phyloP scores from a whole-genome alignment of 2,113 vertebrate species.

The Cairina moschata region DNA sequence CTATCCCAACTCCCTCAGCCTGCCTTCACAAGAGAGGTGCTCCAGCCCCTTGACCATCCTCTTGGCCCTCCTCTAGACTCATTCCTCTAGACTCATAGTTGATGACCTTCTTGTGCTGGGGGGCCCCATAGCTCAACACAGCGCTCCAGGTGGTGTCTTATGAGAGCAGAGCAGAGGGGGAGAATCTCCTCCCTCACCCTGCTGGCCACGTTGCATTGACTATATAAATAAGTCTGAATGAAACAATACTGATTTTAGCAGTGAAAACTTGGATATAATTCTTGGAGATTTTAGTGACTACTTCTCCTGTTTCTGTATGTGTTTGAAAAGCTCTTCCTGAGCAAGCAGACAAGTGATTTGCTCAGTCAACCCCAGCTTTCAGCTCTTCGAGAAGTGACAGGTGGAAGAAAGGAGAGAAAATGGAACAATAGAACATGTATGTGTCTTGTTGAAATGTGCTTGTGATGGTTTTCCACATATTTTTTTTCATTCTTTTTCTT shows the following conservation, averaged over 20 bases:
- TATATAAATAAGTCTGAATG: neutral
- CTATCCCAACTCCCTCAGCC: too few species aligned
- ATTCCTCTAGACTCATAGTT: too few species aligned
- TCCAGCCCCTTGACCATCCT: too few species aligned
- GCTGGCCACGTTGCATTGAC: neutral
- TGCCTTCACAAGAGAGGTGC: too few species aligned
- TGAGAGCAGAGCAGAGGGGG: too few species aligned
- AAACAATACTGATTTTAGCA: neutral
- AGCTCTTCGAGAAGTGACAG: neutral
- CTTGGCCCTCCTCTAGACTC: too few species aligned
- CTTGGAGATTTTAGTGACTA: neutral
- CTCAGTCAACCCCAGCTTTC: neutral
- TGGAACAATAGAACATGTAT: neutral
- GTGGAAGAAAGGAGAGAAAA: neutral
- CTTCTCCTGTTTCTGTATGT: neutral
- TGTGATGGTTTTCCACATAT: neutral
- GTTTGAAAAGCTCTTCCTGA: neutral
- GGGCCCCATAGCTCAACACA: too few species aligned
- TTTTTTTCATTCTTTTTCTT: too few species aligned
- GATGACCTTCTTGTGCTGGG: too few species aligned
- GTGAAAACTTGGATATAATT: neutral
- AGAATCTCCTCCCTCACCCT: too few species aligned
- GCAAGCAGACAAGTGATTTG: neutral
- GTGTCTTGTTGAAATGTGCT: conserved; percentile 2
- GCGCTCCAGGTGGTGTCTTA: too few species aligned